These are phyloP conservation scores for Coracias cyanogaster DNA, from an alignment of 2,797 vertebrate species.

Conservation along the genomic window DNA sequence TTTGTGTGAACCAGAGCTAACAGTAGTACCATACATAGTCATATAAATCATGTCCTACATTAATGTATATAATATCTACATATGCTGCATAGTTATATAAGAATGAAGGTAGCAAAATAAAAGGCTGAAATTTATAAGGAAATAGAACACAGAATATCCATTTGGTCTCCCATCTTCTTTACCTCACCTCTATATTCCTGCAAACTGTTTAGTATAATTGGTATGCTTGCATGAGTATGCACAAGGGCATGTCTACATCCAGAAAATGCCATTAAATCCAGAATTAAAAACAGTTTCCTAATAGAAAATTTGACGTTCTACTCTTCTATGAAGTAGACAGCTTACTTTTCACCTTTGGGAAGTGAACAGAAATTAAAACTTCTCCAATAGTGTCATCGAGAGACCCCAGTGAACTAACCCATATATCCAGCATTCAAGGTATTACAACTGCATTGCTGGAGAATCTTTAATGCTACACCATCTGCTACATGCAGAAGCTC, in stretches of 20 bases:
- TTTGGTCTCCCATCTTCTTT: neutral
- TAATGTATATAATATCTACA: neutral
- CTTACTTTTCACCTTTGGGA: neutral
- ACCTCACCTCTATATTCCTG: neutral
- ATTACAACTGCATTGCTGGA: neutral
- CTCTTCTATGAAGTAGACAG: neutral
- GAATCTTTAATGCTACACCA: neutral
- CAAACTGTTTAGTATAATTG: neutral
- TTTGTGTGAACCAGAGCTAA: neutral
- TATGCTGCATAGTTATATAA: neutral
- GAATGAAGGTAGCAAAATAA: neutral
- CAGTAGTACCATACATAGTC: rapidly evolving
- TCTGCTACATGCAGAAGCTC: neutral
- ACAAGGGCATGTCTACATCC: rapidly evolving
- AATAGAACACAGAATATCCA: neutral
- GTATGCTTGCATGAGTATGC: neutral
- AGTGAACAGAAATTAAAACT: neutral
- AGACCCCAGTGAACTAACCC: neutral
- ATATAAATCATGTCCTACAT: neutral
- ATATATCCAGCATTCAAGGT: neutral
- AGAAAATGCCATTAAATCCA: neutral
- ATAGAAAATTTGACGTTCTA: neutral
- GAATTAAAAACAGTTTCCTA: neutral
- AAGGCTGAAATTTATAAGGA: neutral
- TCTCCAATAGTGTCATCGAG: neutral